Base-by-base conservation (phyloP, 2,888 invertebrate species). In the Timema podura region DNA sequence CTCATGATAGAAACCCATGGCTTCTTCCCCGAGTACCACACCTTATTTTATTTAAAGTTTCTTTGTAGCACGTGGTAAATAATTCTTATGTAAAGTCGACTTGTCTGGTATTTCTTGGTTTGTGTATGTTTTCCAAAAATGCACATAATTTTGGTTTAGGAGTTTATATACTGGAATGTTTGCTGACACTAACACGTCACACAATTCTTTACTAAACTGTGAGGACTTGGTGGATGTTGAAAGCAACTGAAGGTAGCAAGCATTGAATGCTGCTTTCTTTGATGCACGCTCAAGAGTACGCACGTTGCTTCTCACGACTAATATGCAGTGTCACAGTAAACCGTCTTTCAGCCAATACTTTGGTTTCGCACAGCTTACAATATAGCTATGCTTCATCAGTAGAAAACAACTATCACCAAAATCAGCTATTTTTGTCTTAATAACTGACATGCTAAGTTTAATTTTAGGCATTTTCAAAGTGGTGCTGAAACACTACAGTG, bases 171-270 rank as follows among this genome's bases (percentile, higher is more conserved):
- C 6, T 64, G 64, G 64, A 64, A 64, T 30, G 5, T 64, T 64
- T 64, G 64, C 64, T 30, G 5, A 64, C 64, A 30, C 30, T 30
- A 30, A 30, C 30, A n/a, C 30, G 1, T 30, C 30, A 30, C 30
- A 30, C 30, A 64, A 64, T 44, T 64, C 64, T 64, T 64, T 64
- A 64, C 64, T 64, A 44, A 64, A 64, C 64, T 64, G 64, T 64
- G 30, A 30, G 30, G 30, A 30, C 3, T 30, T 30, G 30, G 30
- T 1, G 30, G 30, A 30, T 30, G 30, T 64, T 44, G 64, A 64
- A 64, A 64, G 45, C 64, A 64, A 64, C 64, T 64, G 45, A 45
- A 16, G 10, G n/a, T 9, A 44, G 64, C n/a, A 59, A 59, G 15
- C 45, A 47, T 30, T 30, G 5, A 64, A 8, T 64, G 64, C 16